A percentile compares a stretch with the other conserved stretches of the same genome.
phyloP scores from a whole-genome alignment of 2,113 vertebrate species.

The Hemichromis elongatus region DNA sequence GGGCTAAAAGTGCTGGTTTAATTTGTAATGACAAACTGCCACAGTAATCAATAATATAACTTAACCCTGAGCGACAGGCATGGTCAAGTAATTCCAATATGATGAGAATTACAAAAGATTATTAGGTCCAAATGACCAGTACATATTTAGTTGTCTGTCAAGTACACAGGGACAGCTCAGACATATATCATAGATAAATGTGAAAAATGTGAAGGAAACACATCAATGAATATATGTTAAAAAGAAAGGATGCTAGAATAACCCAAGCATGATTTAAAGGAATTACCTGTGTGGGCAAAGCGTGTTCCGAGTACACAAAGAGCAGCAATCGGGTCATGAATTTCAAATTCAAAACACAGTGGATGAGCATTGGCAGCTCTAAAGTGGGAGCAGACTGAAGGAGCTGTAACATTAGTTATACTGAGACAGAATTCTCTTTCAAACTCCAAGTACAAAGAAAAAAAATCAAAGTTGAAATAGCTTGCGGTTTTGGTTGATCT shows the following conservation, averaged over 20 bases:
- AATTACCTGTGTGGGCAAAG: constrained; percentile 42
- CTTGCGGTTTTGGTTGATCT: constrained; percentile 3
- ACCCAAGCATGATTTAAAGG: constrained; percentile 35
- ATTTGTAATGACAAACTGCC: neutral
- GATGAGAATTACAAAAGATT: neutral
- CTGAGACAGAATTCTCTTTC: neutral
- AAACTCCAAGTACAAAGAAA: neutral
- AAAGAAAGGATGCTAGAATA: constrained; percentile 14
- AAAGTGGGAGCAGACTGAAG: neutral
- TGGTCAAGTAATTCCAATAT: neutral
- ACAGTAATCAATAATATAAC: neutral
- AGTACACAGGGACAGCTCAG: neutral
- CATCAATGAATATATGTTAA: neutral
- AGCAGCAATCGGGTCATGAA: constrained; percentile 41
- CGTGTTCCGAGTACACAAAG: constrained; percentile 20
- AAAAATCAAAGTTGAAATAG: neutral
- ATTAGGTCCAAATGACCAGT: neutral
- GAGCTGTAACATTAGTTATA: neutral
- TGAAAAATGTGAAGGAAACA: neutral
- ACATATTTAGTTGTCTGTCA: neutral
- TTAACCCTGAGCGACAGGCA: neutral
- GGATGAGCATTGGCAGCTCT: constrained; percentile 4
- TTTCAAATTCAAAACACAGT: constrained; percentile 41
- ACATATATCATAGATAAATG: neutral
- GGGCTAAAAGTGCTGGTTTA: neutral